These are phyloP conservation scores for Himalopsyche japonica DNA, from an alignment of 2,888 invertebrate genomes.

Conservation along the genomic window DNA sequence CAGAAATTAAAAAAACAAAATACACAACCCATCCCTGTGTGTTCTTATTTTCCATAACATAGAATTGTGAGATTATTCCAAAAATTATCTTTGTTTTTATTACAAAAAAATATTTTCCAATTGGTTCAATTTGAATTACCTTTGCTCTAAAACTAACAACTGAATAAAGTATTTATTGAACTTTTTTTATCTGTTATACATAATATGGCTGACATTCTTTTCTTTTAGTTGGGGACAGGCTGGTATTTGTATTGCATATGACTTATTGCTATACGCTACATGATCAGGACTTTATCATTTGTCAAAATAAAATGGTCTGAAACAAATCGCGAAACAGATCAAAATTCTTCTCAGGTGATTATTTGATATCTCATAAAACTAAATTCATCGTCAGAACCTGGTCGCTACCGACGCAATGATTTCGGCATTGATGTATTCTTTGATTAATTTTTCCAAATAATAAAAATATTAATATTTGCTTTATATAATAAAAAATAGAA, in stretches of 20 bases:
- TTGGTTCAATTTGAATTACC: not conserved
- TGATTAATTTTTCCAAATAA: no score
- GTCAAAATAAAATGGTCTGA: not conserved
- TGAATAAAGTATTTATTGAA: not conserved
- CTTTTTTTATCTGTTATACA: not conserved
- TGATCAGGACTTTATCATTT: constrained; percentile 2
- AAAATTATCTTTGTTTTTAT: no score
- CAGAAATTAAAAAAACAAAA: no score
- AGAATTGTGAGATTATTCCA: no score
- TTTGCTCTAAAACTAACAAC: not conserved
- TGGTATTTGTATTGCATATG: constrained; percentile 17
- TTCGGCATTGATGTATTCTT: no score
- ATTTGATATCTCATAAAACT: not conserved
- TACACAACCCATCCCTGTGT: no score
- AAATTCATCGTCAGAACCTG: no score
- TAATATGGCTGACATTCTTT: not conserved
- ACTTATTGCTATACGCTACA: constrained; percentile 30
- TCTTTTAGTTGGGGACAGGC: constrained; percentile 3
- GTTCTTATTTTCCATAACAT: no score
- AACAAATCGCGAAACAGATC: constrained; percentile 6
- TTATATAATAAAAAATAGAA: no score
- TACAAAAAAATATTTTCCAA: no score
- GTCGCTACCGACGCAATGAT: no score
- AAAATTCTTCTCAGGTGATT: not conserved
- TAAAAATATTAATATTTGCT: no score